Evolutionary conservation across 2,797 vertebrate genomes (phyloP).

Genomic region (Lemur catta): DNA sequence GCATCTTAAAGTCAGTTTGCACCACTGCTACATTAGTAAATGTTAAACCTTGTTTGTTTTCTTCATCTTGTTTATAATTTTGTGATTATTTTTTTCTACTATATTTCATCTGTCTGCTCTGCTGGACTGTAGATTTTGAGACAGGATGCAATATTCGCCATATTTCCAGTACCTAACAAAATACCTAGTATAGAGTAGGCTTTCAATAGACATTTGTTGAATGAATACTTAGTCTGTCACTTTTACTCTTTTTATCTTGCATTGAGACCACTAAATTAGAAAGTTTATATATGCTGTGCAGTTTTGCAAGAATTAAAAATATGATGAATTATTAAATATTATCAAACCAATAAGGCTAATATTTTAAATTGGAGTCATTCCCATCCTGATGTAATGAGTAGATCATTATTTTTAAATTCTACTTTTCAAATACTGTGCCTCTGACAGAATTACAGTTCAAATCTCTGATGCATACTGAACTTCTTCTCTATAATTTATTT

Average conservation of each 20-base stretch:
- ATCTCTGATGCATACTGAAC: background rate
- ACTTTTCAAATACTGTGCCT: background rate
- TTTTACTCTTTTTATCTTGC: background rate
- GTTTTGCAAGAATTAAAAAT: background rate
- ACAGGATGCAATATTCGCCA: background rate
- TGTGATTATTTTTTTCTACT: background rate
- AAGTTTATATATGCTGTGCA: background rate
- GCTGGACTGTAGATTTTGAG: background rate
- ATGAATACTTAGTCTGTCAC: background rate
- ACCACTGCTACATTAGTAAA: background rate
- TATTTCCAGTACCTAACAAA: background rate
- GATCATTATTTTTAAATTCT: slow-evolving; percentile 27
- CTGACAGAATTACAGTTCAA: slow-evolving; percentile 10
- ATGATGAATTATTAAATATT: background rate
- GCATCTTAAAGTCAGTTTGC: background rate
- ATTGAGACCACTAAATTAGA: slow-evolving; percentile 13
- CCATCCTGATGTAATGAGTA: background rate
- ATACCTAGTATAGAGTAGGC: background rate
- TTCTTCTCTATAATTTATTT: slow-evolving; percentile 30
- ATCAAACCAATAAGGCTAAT: background rate
- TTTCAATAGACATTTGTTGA: background rate
- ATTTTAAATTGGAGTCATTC: background rate
- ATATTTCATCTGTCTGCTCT: background rate
- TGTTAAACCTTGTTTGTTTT: background rate
- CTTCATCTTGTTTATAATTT: background rate